phyloP scores from a whole-genome alignment of 2,888 invertebrate species.

The Dioctria linearis region DNA sequence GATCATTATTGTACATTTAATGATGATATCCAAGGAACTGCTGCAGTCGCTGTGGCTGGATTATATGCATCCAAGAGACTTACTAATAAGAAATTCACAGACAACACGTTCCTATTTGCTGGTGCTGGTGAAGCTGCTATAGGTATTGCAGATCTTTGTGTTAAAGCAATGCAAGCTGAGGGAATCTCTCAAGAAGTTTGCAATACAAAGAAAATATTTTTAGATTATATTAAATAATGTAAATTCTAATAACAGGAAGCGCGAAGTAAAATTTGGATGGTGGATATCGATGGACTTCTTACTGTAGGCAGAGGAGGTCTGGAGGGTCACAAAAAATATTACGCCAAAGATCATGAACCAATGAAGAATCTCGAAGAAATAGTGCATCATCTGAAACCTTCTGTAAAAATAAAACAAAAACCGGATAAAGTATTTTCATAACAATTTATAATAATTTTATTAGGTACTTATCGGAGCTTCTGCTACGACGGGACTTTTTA shows the following conservation, averaged over 20 bases:
- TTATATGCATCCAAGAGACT: constrained; percentile 73
- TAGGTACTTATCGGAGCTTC: constrained; percentile 84
- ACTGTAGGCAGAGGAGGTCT: constrained; percentile 80
- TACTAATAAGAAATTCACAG: constrained; percentile 80
- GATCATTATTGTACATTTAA: constrained; percentile 97
- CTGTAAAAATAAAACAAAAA: constrained; percentile 73
- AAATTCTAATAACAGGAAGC: constrained; percentile 76
- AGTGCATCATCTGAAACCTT: constrained; percentile 89
- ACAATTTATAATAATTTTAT: constrained; percentile 15
- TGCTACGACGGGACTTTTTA: constrained; percentile 93
- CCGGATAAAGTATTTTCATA: not conserved
- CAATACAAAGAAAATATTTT: not conserved
- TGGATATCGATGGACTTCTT: constrained; percentile 92
- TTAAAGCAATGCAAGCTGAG: constrained; percentile 88
- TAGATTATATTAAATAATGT: not conserved
- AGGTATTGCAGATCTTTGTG: constrained; percentile 92
- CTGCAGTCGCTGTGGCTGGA: constrained; percentile 95
- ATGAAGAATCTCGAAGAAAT: constrained; percentile 85
- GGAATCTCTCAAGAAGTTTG: constrained; percentile 72
- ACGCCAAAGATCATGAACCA: constrained; percentile 84
- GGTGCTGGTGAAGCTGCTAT: constrained; percentile 94
- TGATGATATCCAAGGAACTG: constrained; percentile 99
- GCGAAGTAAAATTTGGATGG: constrained; percentile 92
- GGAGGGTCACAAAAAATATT: constrained; percentile 80
- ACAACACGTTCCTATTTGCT: constrained; percentile 92